phyloP scores from a whole-genome alignment of 2,113 vertebrate genomes.

The Myiopsitta monachus region DNA sequence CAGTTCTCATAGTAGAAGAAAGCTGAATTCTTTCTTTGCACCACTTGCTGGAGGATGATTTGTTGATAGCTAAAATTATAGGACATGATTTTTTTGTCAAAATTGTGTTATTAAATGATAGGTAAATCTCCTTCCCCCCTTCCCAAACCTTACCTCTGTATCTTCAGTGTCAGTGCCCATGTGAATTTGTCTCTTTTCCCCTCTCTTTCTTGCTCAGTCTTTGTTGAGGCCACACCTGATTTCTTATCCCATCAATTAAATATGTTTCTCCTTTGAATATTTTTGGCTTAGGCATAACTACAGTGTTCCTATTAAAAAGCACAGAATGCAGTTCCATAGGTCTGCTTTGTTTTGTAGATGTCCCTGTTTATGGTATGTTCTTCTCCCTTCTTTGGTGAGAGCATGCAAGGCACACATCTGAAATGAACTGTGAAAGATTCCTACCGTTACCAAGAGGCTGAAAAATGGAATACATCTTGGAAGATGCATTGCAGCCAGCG shows the following conservation, averaged over 20 bases:
- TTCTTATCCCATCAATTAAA: background rate
- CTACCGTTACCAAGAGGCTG: background rate
- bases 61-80: background rate
- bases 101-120: background rate
- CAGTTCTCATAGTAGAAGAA: background rate
- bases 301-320: background rate
- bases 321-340: background rate
- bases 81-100: background rate
- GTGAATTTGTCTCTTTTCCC: background rate
- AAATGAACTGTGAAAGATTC: background rate
- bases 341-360: background rate
- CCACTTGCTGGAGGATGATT: background rate
- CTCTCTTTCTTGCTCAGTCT: background rate
- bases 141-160: background rate
- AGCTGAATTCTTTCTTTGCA: background rate
- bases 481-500: background rate
- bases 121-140: background rate
- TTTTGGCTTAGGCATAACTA: background rate
- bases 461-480: background rate
- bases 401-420: background rate
- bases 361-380: accelerated
- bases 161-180: background rate
- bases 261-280: background rate
- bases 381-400: background rate
- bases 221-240: background rate